phyloP scores from a whole-genome alignment of 2,113 vertebrate species.

The Cromileptes altivelis region DNA sequence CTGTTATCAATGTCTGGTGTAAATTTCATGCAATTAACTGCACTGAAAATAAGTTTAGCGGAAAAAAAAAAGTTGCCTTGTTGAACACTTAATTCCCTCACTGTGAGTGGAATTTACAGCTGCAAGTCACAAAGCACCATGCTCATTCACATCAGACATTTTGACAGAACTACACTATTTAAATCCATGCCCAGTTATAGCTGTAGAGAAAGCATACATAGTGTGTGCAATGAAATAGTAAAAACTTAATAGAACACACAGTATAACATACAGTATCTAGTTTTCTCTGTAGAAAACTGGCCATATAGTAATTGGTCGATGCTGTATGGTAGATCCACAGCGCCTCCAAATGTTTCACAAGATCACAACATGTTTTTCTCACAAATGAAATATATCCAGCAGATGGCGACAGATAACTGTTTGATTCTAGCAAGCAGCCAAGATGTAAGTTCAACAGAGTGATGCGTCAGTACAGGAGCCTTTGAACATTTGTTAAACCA shows the following conservation, averaged over 20 bases:
- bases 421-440: neutral
- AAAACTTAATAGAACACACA: neutral
- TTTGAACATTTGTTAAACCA: neutral
- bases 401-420: conserved; percentile 54
- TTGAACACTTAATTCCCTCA: too few species aligned
- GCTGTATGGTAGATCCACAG: neutral
- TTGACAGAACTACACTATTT: neutral
- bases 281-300: neutral
- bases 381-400: conserved; percentile 15
- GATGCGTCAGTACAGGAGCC: neutral
- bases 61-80: too few species aligned
- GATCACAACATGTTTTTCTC: neutral
- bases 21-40: too few species aligned
- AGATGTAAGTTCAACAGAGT: neutral
- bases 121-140: neutral
- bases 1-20: too few species aligned
- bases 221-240: neutral
- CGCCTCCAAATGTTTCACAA: neutral
- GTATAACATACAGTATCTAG: neutral
- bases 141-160: neutral
- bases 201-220: neutral
- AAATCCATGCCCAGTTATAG: neutral
- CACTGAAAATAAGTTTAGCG: too few species aligned
- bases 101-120: neutral
- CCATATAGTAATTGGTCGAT: neutral